Evolutionary conservation across 2,888 invertebrate species (phyloP), one percentile per base, ranked within the genome.

Genomic region (Rhyacophila evoluta): DNA sequence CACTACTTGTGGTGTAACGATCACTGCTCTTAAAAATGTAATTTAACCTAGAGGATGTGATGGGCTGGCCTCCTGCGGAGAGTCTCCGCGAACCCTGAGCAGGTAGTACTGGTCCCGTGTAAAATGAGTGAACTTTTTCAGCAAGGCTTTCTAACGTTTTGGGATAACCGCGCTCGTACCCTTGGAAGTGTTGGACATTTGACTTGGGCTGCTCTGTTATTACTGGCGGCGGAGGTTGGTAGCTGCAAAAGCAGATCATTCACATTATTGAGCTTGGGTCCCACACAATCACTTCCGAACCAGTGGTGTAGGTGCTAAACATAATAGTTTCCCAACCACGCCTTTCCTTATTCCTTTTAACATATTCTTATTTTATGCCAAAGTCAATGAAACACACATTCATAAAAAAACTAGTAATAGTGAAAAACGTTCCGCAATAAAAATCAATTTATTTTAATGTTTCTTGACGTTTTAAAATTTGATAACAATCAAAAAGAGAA

Each of bases 171-270:
- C 96, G 92, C 85, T 97, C 96, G 87, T 96, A 97, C 4, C 96
- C 95, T 81, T 95, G 95, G 87, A 96, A 97, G 85, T 96, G 93
- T 83, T 95, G 95, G 77, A 93, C 91, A n/a, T 74, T 78, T 15
- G 94, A 92, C 86, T 96, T 95, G 0, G 97, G 97, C 86, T 97
- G 97, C 85, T 97, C 96, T 12, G 97, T 97, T 83, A 97, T 96
- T 12, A 97, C 96, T 6, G 95, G 95, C 6, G 96, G 96, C 11
- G 95, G 95, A 5, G 96, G 96, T 83, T 95, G 94, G 86, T 95
- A 95, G 78, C 92, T 90, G 85, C 85, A 86, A 55, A 85, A 36
- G 41, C 29, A 55, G 55, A 55, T 55, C 55, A 55, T 15, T 55
- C 55, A 55, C 19, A 55, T 70, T 70, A 33, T 29, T 70, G 25